Evolutionary conservation across 2,797 vertebrate genomes (phyloP), one percentile per base, ranked within the genome.

Genomic region (Chaetophractus vellerosus): DNA sequence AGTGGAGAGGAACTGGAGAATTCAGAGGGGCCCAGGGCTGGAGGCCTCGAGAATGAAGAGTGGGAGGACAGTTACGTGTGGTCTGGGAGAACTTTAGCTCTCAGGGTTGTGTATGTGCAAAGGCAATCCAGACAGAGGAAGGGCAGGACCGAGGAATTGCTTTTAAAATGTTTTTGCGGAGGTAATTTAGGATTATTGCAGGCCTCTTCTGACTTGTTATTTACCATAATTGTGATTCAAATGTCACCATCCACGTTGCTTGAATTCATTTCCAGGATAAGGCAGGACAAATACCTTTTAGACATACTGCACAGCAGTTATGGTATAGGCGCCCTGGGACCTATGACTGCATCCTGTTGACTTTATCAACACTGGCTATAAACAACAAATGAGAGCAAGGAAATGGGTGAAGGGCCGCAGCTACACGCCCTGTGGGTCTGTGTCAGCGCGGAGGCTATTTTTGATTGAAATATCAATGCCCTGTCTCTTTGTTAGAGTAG

Each of bases 241-340:
- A 64, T 72, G 14, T 74, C 33, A 88, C 28, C n/a, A 61, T 74
- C 63, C 33, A 71, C 5, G 3, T 45, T 55, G 68, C 45, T 94
- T 78, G 14, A 38, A 36, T 88, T 91, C 38, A 97, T 38, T 91
- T 95, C 69, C 74, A 88, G 83, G 84, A 50, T 31, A 59, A 66
- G 57, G 36, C 26, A 88, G 23, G 72, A 86, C 59, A 74, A 91
- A 63, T 18, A 50, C 41, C 21, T 80, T 28, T 50, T 38, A 23
- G 1, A 78, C 21, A 64, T 4, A 2, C 2, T 33, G 61, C 69
- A 4, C 3, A 9, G 52, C 92, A 90, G 55, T 24, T 28, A 45
- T 33, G 5, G 2, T 33, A 18, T 26, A 55, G 81, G 24, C 38
- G 31, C 71, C 89, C 81, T 78, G 68, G 52, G 52, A 55, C 63